phyloP scores from a whole-genome alignment of 2,113 vertebrate species.

The Leptobrachium leishanense region DNA sequence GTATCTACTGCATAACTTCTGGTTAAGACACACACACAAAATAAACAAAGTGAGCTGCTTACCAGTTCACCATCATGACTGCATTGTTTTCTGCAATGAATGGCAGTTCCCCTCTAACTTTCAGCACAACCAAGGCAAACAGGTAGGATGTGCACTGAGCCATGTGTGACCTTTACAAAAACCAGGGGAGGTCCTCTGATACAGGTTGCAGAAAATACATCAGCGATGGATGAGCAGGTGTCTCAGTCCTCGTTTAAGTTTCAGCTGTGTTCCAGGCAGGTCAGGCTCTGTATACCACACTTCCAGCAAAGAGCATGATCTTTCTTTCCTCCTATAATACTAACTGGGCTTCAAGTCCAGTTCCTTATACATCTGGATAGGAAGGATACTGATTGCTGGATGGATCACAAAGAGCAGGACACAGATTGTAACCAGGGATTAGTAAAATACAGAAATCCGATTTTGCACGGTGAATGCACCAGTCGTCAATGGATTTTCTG shows the following conservation, averaged over 20 bases:
- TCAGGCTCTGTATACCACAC: too few species aligned
- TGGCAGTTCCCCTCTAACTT: constrained; percentile 80
- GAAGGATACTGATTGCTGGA: constrained; percentile 68
- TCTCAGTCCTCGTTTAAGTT: neutral
- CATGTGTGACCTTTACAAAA: constrained; percentile 54
- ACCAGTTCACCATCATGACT: constrained; percentile 91
- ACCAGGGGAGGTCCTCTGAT: neutral
- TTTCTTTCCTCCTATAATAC: neutral
- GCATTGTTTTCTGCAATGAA: constrained; percentile 91
- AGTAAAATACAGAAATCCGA: constrained; percentile 89
- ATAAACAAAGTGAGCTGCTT: constrained; percentile 61
- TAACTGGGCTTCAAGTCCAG: constrained; percentile 12
- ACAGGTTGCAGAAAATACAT: neutral
- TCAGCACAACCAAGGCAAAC: constrained; percentile 75
- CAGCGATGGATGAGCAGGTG: neutral
- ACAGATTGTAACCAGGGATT: constrained; percentile 92
- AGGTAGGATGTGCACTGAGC: constrained; percentile 73
- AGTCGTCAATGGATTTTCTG: constrained; percentile 80
- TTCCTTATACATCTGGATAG: constrained; percentile 61
- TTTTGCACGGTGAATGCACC: constrained; percentile 85
- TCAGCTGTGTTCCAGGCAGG: too few species aligned
- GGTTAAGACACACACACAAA: constrained; percentile 24
- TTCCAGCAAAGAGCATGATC: too few species aligned
- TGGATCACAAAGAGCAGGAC: constrained; percentile 73
- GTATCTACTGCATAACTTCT: too few species aligned